Evolutionary conservation across 2,888 invertebrate genomes (phyloP).

Genomic region (Ditylenchus weischeri): DNA sequence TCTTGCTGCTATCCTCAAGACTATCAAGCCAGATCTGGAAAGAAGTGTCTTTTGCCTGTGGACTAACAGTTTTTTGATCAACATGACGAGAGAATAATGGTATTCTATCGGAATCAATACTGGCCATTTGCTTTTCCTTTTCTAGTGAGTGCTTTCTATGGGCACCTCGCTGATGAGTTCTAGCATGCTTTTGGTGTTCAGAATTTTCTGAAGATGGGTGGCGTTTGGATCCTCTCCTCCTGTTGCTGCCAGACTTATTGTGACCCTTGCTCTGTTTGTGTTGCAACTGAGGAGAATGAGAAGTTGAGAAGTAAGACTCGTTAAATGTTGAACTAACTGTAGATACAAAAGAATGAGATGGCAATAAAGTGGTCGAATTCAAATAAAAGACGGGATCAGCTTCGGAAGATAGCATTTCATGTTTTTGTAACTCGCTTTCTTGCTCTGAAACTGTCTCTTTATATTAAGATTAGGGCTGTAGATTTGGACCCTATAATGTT

Average conservation of each 20-base stretch:
- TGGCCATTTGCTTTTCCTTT: neutral
- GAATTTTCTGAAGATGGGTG: conserved; percentile 2
- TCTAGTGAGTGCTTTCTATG: no score
- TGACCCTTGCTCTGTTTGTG: no score
- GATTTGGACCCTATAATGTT: no score
- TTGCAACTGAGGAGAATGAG: neutral
- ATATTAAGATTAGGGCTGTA: neutral
- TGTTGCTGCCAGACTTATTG: neutral
- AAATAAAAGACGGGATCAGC: no score
- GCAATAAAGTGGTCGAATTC: neutral
- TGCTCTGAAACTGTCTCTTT: neutral
- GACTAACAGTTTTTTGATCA: neutral
- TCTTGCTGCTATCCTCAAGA: neutral
- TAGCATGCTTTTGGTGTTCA: neutral
- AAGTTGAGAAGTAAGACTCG: neutral
- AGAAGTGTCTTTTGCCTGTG: neutral
- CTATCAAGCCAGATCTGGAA: neutral
- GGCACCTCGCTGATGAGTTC: neutral
- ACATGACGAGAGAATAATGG: neutral
- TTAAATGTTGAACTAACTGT: conserved; percentile 3
- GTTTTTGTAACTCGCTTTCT: no score
- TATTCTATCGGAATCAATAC: neutral
- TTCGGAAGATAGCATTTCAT: no score
- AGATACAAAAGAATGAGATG: neutral
- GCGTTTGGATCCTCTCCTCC: neutral